phyloP scores from a whole-genome alignment of 2,888 invertebrate species.

The Diloba caeruleocephala region DNA sequence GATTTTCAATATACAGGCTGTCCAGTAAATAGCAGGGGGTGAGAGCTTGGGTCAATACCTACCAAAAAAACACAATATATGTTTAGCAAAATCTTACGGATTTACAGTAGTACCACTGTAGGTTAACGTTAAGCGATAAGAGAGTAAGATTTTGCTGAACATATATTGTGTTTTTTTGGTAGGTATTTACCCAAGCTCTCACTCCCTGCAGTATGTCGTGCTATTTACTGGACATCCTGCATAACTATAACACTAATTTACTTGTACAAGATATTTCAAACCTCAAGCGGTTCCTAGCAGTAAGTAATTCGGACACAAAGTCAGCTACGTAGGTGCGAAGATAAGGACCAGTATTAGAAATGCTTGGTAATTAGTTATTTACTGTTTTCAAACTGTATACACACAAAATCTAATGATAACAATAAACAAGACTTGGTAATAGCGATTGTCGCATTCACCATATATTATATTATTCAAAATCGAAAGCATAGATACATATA shows the following conservation, averaged over 20 bases:
- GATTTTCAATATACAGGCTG: too few relatives aligned
- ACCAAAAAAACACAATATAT: too few relatives aligned
- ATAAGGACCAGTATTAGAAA: slow-evolving; percentile 3
- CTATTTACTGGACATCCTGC: neutral
- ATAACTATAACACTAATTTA: slow-evolving; percentile 16
- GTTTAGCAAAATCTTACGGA: too few relatives aligned
- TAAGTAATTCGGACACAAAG: neutral
- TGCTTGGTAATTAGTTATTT: neutral
- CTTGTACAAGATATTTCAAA: slow-evolving; percentile 5
- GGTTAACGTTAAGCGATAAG: too few relatives aligned
- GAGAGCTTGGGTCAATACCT: too few relatives aligned
- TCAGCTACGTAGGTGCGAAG: slow-evolving; percentile 1
- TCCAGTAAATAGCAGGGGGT: too few relatives aligned
- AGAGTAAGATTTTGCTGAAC: too few relatives aligned
- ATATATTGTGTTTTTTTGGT: too few relatives aligned
- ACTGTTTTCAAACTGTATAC: neutral
- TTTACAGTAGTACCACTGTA: too few relatives aligned
- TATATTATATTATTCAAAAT: slow-evolving; percentile 65
- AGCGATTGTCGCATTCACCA: slow-evolving; percentile 11
- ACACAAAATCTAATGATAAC: slow-evolving; percentile 11
- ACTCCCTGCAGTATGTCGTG: too few relatives aligned
- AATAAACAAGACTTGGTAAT: slow-evolving; percentile 9
- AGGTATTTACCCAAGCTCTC: too few relatives aligned
- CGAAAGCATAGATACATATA: slow-evolving; percentile 63
- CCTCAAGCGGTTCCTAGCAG: slow-evolving; percentile 5